Conservation (phyloP, 2,888 invertebrate species). For the Stenoptilia bipunctidactyla region DNA sequence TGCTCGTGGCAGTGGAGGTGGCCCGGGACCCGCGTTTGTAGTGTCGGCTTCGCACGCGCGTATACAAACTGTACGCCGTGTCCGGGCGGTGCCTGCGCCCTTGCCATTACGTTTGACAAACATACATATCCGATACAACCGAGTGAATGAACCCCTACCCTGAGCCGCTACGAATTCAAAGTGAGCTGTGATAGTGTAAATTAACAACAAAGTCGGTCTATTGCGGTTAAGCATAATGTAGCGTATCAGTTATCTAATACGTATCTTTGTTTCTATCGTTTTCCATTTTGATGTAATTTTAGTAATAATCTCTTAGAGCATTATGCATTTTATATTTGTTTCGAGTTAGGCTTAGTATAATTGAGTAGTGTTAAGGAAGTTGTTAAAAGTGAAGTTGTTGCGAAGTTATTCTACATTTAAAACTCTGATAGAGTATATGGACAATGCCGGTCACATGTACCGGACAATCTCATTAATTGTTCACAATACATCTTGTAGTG, state of each 20-base stretch:
- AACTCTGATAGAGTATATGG: constrained; percentile 25
- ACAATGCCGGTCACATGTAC: too few relatives aligned
- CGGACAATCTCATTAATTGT: too few relatives aligned
- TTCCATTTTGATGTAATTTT: constrained; percentile 65
- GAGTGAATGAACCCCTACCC: constrained; percentile 14
- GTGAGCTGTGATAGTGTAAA: constrained; percentile 66
- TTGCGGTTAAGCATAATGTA: constrained; percentile 30
- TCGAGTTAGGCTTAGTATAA: constrained; percentile 35
- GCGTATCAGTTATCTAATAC: constrained; percentile 26
- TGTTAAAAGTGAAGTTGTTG: constrained; percentile 45
- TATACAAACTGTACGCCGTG: constrained; percentile 60
- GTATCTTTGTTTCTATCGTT: constrained; percentile 48
- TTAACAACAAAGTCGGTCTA: constrained; percentile 37
- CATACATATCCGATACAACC: not conserved
- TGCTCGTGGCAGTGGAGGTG: constrained; percentile 56
- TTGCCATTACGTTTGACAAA: constrained; percentile 19
- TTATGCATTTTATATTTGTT: constrained; percentile 60
- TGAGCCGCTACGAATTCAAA: constrained; percentile 34
- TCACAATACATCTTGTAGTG: too few relatives aligned
- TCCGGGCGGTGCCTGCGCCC: constrained; percentile 26
- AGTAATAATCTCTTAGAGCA: constrained; percentile 49
- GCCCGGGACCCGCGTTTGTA: constrained; percentile 40
- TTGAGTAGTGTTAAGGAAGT: constrained; percentile 40
- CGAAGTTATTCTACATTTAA: constrained; percentile 24
- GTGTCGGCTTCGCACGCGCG: constrained; percentile 63